Percentiles rank a stretch among this genome's conserved stretches.
phyloP scores from a whole-genome alignment of 2,113 vertebrate genomes.

The Loxodonta africana region DNA sequence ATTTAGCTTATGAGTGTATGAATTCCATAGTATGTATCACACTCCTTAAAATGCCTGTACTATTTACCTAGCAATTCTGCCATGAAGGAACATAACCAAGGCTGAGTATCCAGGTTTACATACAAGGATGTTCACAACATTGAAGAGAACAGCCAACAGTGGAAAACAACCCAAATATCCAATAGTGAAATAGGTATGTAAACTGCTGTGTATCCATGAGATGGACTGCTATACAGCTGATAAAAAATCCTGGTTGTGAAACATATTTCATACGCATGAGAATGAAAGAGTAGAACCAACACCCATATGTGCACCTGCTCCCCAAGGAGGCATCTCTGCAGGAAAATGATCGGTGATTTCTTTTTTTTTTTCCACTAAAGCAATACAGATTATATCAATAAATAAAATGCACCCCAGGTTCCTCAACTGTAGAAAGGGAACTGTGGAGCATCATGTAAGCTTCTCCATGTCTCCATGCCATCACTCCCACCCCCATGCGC shows the following conservation, averaged over 20 bases:
- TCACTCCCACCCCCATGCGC: not conserved
- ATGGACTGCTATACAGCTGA: not conserved
- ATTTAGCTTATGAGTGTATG: not conserved
- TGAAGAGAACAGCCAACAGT: not conserved
- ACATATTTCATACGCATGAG: too few relatives aligned
- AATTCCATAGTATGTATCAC: not conserved
- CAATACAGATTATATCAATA: not conserved
- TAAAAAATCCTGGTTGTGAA: not conserved
- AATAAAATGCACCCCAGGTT: not conserved
- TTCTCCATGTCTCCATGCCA: not conserved
- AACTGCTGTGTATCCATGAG: rapidly evolving
- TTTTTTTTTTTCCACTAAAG: not conserved
- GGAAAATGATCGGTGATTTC: not conserved
- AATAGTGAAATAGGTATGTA: not conserved
- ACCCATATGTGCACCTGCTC: not conserved
- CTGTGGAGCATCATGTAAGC: not conserved
- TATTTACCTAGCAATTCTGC: not conserved
- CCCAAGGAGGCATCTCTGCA: not conserved
- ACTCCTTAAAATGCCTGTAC: not conserved
- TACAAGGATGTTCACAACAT: not conserved
- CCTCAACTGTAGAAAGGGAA: too few relatives aligned
- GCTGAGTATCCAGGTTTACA: not conserved
- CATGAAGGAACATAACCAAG: not conserved
- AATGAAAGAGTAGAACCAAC: not conserved
- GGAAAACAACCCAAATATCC: not conserved